Evolutionary conservation across 1,140 invertebrate genomes (phyloP).

Genomic region (Teleopsis dalmanni): DNA sequence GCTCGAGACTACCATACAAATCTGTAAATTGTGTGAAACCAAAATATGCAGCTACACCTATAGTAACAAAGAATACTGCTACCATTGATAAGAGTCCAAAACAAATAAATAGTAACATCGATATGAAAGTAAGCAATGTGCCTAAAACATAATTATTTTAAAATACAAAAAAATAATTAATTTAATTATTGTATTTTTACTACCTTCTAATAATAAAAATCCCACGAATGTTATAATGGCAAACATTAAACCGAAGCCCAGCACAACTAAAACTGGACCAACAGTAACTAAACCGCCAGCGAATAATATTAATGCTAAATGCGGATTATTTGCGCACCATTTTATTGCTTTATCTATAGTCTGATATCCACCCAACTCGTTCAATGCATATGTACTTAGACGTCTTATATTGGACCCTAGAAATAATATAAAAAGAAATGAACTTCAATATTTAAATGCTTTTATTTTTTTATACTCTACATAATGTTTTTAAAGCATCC

Average conservation of each 20-base stretch:
- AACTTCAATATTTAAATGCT: neutral
- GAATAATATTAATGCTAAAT: conserved; percentile 26
- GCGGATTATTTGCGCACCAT: conserved; percentile 31
- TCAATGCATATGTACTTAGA: conserved; percentile 16
- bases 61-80: conserved; percentile 20
- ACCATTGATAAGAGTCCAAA: conserved; percentile 26
- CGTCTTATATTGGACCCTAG: conserved; percentile 21
- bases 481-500: conserved; percentile 5
- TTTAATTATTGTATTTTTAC: neutral
- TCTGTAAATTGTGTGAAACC: conserved; percentile 27
- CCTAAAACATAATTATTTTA: conserved; percentile 15
- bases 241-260: conserved; percentile 31
- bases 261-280: conserved; percentile 30
- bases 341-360: conserved; percentile 18
- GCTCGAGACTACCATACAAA: conserved; percentile 12
- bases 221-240: conserved; percentile 37
- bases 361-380: conserved; percentile 31
- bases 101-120: conserved; percentile 30
- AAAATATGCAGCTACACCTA: conserved; percentile 27
- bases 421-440: neutral
- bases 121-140: conserved; percentile 30
- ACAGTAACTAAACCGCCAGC: conserved; percentile 24
- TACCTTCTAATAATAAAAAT: conserved; percentile 37
- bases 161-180: neutral
- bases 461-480: neutral